Evolutionary conservation across 2,888 invertebrate genomes (phyloP).

Genomic region (Barypeithes pellucidus): DNA sequence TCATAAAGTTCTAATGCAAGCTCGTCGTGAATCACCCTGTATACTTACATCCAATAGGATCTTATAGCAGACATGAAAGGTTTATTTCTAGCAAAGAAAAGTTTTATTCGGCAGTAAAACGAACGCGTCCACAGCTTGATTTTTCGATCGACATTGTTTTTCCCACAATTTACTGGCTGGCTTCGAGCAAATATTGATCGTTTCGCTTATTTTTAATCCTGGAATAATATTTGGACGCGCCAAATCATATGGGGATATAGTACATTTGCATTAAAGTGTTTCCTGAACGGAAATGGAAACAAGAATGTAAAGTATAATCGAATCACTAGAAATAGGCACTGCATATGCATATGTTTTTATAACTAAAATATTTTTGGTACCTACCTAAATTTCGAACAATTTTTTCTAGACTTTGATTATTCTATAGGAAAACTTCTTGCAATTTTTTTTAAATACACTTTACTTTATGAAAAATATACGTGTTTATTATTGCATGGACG

Average conservation of each 20-base stretch:
- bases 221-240: constrained; percentile 15
- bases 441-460: constrained; percentile 2
- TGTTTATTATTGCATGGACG: neutral
- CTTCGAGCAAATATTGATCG: constrained; percentile 21
- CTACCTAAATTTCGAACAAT: too few relatives aligned
- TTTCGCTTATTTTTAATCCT: constrained; percentile 15
- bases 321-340: too few relatives aligned
- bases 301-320: too few relatives aligned
- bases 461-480: constrained; percentile 16
- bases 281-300: too few relatives aligned
- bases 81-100: constrained; percentile 34
- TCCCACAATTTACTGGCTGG: constrained; percentile 8
- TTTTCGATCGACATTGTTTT: constrained; percentile 37
- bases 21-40: too few relatives aligned
- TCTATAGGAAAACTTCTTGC: too few relatives aligned
- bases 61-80: constrained; percentile 21
- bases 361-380: too few relatives aligned
- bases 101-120: constrained; percentile 26
- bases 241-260: neutral
- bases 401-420: too few relatives aligned
- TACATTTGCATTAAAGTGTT: neutral
- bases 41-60: constrained; percentile 5
- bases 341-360: too few relatives aligned
- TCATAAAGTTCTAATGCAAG: too few relatives aligned
- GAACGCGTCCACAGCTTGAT: constrained; percentile 28